Evolutionary conservation across 2,888 invertebrate genomes (phyloP), one percentile per base, ranked within the genome.

Genomic region (Dryadula phaetusa): DNA sequence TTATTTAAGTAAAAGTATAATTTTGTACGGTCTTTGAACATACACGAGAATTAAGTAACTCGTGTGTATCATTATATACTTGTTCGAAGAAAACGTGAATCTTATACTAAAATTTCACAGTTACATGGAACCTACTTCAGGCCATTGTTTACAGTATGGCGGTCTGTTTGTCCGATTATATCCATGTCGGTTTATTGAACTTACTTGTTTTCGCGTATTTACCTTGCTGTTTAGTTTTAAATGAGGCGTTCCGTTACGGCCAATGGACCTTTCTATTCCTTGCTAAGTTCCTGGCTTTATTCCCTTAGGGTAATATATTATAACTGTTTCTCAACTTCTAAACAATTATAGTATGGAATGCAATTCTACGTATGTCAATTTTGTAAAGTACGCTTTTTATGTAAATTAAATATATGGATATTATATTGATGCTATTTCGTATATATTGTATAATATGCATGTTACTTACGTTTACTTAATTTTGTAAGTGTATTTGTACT

Each of bases 101-200:
- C 28, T 52, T 52, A 12, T 32, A 22, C 40, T 28, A 40, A 56
- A 40, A 25, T n/a, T 56, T 40, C 25, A 56, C 56, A 56, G 56
- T 56, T 56, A 56, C 16, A 25, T 0, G 20, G 40, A 10, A 56
- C 56, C 40, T 25, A 40, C 40, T 56, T 56, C 10, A 16, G 40
- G 25, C 47, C 44, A 67, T 67, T 69, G 64, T 71, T 67, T 67
- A 67, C 64, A 62, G 62, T 61, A 37, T 20, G 44, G 34, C 63
- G 49, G 64, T 64, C 46, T 47, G 66, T 73, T 72, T 66, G 60
- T 64, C 18, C 54, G 67, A 54, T 66, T 69, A 64, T 65, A 65
- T 18, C 49, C 63, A 66, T 60, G 58, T 46, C 44, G 67, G 60
- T 64, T 52, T 64, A 64, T 64, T 64, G 60, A 58, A 64, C 63